phyloP scores from a whole-genome alignment of 2,888 invertebrate genomes.

The Tineola bisselliella region DNA sequence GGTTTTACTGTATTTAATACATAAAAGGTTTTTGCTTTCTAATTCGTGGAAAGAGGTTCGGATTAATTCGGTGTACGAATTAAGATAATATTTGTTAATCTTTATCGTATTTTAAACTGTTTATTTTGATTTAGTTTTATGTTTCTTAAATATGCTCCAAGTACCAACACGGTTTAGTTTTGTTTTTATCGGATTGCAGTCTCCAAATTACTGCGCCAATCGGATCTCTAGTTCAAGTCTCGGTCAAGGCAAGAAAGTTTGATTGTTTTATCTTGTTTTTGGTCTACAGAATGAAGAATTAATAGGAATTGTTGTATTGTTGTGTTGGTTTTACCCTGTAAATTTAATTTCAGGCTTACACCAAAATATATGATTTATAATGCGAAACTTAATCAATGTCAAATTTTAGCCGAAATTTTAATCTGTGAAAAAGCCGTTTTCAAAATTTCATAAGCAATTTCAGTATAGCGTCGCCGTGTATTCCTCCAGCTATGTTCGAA shows the following conservation, averaged over 20 bases:
- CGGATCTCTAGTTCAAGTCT: too few species aligned
- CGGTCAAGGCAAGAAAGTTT: too few species aligned
- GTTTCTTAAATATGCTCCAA: too few species aligned
- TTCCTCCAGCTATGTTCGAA: neutral
- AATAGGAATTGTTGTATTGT: too few species aligned
- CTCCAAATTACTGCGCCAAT: too few species aligned
- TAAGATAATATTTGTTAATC: conserved; percentile 1
- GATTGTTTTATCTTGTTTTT: too few species aligned
- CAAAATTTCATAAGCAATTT: neutral
- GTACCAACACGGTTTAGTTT: too few species aligned
- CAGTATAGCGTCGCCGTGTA: neutral
- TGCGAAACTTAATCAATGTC: neutral
- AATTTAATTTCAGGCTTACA: too few species aligned
- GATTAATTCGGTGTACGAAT: neutral
- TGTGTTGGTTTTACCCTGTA: too few species aligned
- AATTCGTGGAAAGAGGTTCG: neutral
- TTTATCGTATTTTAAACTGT: neutral
- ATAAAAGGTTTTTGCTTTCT: neutral
- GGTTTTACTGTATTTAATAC: neutral
- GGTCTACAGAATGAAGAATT: too few species aligned
- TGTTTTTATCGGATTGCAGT: too few species aligned
- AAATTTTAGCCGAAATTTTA: neutral
- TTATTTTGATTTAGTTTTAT: too few species aligned
- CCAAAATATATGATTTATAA: neutral
- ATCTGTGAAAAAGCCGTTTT: neutral